phyloP scores from a whole-genome alignment of 2,113 vertebrate genomes.

The Pelodiscus sinensis region DNA sequence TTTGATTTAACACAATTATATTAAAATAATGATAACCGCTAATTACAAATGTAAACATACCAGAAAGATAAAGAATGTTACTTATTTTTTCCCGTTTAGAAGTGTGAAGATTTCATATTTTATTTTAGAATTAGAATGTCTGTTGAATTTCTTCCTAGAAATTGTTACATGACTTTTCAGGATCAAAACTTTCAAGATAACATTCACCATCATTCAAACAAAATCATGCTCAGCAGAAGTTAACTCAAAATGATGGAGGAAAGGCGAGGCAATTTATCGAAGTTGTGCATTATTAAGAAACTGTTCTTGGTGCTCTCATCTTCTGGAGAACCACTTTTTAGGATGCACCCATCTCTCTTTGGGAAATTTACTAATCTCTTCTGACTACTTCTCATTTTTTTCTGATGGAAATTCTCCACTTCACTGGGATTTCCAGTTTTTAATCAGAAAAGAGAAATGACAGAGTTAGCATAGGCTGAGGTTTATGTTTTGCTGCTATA shows the following conservation, averaged over 20 bases:
- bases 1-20: background rate
- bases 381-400: background rate
- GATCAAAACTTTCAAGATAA: background rate
- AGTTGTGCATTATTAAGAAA: background rate
- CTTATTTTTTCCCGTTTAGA: background rate
- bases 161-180: background rate
- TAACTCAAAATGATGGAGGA: background rate
- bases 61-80: background rate
- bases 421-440: background rate
- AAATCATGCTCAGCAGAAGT: background rate
- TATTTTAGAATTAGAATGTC: background rate
- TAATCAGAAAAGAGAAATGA: background rate
- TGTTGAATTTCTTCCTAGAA: background rate
- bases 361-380: background rate
- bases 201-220: background rate
- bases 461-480: background rate
- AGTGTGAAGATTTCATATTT: background rate
- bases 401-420: background rate
- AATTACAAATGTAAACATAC: background rate
- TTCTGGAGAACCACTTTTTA: background rate
- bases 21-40: background rate
- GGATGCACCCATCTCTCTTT: background rate
- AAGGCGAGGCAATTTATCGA: background rate
- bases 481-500: background rate
- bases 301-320: background rate